Conservation (phyloP, 2,797 vertebrate genomes). For the Bradypus variegatus region DNA sequence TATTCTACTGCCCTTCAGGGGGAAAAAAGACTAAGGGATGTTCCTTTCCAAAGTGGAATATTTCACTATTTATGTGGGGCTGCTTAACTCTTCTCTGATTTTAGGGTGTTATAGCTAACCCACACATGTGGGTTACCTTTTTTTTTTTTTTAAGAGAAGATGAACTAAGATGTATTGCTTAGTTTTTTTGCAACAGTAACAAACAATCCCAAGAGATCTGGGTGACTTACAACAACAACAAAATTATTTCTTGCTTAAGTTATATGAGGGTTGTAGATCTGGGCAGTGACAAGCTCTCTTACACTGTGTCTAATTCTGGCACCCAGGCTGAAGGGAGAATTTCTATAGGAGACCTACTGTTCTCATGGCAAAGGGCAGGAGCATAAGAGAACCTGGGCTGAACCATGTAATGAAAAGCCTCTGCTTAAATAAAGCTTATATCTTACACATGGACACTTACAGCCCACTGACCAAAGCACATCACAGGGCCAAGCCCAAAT, state of each 20-base stretch:
- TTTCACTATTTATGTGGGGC: neutral
- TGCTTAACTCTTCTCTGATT: neutral
- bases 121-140: neutral
- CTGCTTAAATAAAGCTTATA: neutral
- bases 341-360: neutral
- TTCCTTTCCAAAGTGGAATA: neutral
- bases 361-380: neutral
- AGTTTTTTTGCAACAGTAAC: neutral
- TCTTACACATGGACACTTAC: neutral
- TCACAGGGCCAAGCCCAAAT: neutral
- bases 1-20: neutral
- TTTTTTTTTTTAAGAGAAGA: neutral
- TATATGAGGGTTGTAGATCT: neutral
- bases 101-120: neutral
- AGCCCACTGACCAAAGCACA: neutral
- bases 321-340: neutral
- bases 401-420: neutral
- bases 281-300: neutral
- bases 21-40: neutral
- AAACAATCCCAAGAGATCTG: neutral
- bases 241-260: neutral
- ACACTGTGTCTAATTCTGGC: neutral
- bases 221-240: neutral
- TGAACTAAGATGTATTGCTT: neutral
- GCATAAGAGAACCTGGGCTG: too few relatives aligned